Percentiles rank a stretch among this genome's conserved stretches.
Conservation (phyloP, 1,140 invertebrate genomes). For the Aphidius ervi region DNA sequence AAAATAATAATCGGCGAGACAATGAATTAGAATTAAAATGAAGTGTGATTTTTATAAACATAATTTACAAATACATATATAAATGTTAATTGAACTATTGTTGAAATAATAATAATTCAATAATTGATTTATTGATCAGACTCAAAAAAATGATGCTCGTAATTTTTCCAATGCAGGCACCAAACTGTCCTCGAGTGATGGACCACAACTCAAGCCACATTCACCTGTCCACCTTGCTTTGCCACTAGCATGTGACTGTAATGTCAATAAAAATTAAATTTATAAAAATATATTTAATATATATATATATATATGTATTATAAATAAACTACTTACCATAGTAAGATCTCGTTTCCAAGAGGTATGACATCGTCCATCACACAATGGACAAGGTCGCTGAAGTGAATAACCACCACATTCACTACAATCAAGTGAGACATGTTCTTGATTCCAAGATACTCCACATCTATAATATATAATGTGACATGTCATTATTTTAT, state of each 20-base stretch:
- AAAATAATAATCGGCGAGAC: no score
- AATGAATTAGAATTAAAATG: no score
- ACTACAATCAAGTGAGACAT: conserved; percentile 73
- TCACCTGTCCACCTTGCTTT: conserved; percentile 72
- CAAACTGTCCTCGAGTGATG: conserved; percentile 45
- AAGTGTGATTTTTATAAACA: no score
- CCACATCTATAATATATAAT: conserved; percentile 60
- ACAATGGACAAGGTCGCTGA: conserved; percentile 70
- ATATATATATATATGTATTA: neutral
- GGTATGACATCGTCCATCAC: conserved; percentile 70
- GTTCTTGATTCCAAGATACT: conserved; percentile 76
- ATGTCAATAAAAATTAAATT: conserved; percentile 27
- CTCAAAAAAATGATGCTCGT: conserved; percentile 36
- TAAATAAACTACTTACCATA: conserved; percentile 55
- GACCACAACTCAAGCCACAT: conserved; percentile 55
- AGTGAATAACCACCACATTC: conserved; percentile 81
- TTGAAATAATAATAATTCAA: no score
- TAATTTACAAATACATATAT: no score
- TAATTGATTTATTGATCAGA: no score
- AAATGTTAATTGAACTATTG: no score
- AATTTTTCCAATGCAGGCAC: conserved; percentile 47
- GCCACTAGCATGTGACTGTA: conserved; percentile 69
- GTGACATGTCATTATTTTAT: neutral
- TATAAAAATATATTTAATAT: neutral
- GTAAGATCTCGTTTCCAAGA: conserved; percentile 74